Base-by-base conservation (phyloP, 2,888 invertebrate species). In the Cephus spinipes region DNA sequence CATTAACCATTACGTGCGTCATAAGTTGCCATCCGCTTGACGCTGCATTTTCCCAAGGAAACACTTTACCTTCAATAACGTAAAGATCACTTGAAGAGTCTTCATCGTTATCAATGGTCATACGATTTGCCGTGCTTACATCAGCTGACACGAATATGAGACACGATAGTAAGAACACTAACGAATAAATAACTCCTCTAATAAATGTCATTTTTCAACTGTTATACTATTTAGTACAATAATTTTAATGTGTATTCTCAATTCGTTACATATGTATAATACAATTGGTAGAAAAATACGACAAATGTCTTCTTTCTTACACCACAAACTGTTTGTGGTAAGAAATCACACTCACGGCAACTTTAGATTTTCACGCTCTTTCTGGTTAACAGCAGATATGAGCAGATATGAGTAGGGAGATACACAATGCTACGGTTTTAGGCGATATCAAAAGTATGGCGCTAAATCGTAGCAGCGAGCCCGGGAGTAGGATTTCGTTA, bases 1-100 rank as follows among this genome's bases (percentile, higher is more conserved):
- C 97, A 90, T 98, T 98, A 11, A 98, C 95, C 89, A 97, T 95
- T 32, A 97, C 93, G 83, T 95, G 94, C 0, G 97, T 96, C 84
- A 95, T 94, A 12, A 94, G 93, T 90, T 96, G 95, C 97, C 97
- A 97, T 85, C 95, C 94, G 11, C 92, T 92, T 15, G 91, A 89
- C 74, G 93, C 92, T 75, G 92, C 92, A 73, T 94, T 93, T 84
- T 96, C 96, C 36, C 95, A 94, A 0, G 96, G 94, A 90, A 95
- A 95, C 6, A 97, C 95, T 92, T 95, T 94, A 33, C 97, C 97
- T 92, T 97, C 97, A 73, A 97, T 96, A 68, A 94, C 93, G 89
- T 96, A 96, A 80, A 95, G 92, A 75, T 94, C 95, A 77, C 92
- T 90, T 35, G 93, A 92, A 69, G 92, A 90, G 78, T 91, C 92